Conservation (phyloP, 2,797 vertebrate species). For the Falco novaeseelandiae region DNA sequence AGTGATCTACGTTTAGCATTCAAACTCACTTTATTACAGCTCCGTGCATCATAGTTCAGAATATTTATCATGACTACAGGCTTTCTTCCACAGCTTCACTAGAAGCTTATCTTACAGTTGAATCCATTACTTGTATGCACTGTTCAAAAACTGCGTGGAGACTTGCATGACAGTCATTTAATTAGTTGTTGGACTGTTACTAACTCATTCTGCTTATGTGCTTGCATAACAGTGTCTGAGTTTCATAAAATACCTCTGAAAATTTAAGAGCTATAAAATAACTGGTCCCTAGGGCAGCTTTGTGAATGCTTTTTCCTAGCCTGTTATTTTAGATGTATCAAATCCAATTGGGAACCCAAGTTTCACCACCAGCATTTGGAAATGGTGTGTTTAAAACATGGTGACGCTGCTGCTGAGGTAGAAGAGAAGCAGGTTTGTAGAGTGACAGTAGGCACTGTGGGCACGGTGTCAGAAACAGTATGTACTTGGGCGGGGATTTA, state of each 20-base stretch:
- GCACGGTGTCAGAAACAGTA: accelerated
- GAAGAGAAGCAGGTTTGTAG: background rate
- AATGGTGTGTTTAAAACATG: background rate
- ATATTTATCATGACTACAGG: background rate
- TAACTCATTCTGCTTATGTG: background rate
- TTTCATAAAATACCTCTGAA: background rate
- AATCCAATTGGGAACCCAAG: background rate
- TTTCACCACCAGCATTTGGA: background rate
- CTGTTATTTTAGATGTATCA: background rate
- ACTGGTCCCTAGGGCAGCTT: background rate
- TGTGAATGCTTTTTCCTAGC: background rate
- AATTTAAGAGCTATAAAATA: background rate
- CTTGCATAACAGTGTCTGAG: background rate
- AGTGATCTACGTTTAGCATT: background rate
- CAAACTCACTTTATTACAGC: background rate
- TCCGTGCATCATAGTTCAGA: background rate
- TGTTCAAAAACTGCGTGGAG: background rate
- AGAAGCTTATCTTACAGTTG: background rate
- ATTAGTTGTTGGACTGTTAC: background rate
- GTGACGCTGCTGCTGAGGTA: background rate
- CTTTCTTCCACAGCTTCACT: background rate
- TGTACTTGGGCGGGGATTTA: background rate
- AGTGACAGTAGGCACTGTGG: background rate
- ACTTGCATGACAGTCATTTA: background rate
- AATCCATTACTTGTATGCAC: background rate